These are phyloP conservation scores for Lagria hirta DNA, from an alignment of 2,888 invertebrate species.

Conservation along the genomic window DNA sequence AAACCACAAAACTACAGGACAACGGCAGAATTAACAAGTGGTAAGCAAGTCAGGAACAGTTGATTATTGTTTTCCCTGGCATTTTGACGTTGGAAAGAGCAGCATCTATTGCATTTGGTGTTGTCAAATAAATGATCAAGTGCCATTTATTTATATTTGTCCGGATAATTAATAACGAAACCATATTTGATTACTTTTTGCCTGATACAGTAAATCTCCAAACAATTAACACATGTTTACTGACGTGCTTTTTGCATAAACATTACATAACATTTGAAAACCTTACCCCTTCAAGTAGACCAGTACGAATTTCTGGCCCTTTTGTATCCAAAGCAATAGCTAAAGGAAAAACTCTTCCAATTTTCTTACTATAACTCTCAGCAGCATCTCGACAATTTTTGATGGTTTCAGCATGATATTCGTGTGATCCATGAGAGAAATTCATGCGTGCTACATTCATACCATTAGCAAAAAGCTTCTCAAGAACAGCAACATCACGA, in stretches of 20 bases:
- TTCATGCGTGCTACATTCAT: slow-evolving; percentile 97
- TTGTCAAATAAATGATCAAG: background rate
- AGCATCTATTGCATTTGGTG: too few species aligned
- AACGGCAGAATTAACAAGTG: too few species aligned
- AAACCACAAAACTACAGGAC: too few species aligned
- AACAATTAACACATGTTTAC: background rate
- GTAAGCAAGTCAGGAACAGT: too few species aligned
- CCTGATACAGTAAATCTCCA: background rate
- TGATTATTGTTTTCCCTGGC: too few species aligned
- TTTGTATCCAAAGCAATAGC: slow-evolving; percentile 98
- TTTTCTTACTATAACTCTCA: slow-evolving; percentile 73
- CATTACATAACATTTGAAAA: slow-evolving; percentile 1
- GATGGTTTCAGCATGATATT: slow-evolving; percentile 92
- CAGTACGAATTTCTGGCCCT: slow-evolving; percentile 97
- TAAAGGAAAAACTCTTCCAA: slow-evolving; percentile 75
- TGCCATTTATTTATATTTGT: slow-evolving; percentile 4
- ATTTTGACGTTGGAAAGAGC: too few species aligned
- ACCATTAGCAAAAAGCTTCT: slow-evolving; percentile 93
- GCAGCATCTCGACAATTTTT: slow-evolving; percentile 86
- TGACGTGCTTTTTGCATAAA: background rate
- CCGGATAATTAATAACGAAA: background rate
- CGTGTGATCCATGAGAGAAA: slow-evolving; percentile 94
- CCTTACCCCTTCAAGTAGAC: slow-evolving; percentile 89
- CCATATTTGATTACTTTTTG: background rate
- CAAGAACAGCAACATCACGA: slow-evolving; percentile 76